Base-by-base conservation (phyloP, 2,797 vertebrate genomes). In the Synaphobranchus kaupii region DNA sequence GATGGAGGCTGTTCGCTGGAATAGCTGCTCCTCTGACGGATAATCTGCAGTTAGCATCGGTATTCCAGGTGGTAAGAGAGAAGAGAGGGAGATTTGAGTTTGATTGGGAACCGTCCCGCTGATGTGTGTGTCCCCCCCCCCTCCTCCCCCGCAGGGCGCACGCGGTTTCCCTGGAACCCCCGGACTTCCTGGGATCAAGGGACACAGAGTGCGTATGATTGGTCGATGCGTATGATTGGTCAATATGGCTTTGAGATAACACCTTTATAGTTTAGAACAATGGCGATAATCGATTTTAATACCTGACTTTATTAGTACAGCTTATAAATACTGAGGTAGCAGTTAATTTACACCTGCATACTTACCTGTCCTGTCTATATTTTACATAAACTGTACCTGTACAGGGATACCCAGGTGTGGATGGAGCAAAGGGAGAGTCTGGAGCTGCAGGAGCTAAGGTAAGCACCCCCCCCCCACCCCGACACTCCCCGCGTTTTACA, bases 141-240 rank as follows among this genome's bases (percentile, higher is more conserved):
- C 56, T 3, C 0, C 78, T 48, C 52, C 47, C 56, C 7, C 0
- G 3, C 90, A 99, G 98, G 98, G 98, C 89, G 98, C 98, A 93
- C 97, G 98, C 20, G 98, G 98, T 93, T 99, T 99, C 95, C 98
- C 98, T 0, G 98, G 98, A 92, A 99, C 98, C 9, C 98, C 98
- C 76, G 98, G 98, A 87, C 98, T 99, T 93, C 98, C 98, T 34
- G 98, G 98, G 90, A 97, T 99, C 92, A 99, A 99, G 94, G 98
- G 98, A 92, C 98, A 99, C 95, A 96, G 98, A 96, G 98, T 99
- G 90, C 96, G 98, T 96, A 44, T 44, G 12, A 47, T 78, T 78
- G 13, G 34, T 15, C 17, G 71, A 34, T 99, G 90, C 96, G 98
- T 96, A 44, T 44, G 12, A 47, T 78, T 20, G 58, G 20, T 60